Base-by-base conservation (phyloP, 2,797 vertebrate species). In the Xenentodon cancila region DNA sequence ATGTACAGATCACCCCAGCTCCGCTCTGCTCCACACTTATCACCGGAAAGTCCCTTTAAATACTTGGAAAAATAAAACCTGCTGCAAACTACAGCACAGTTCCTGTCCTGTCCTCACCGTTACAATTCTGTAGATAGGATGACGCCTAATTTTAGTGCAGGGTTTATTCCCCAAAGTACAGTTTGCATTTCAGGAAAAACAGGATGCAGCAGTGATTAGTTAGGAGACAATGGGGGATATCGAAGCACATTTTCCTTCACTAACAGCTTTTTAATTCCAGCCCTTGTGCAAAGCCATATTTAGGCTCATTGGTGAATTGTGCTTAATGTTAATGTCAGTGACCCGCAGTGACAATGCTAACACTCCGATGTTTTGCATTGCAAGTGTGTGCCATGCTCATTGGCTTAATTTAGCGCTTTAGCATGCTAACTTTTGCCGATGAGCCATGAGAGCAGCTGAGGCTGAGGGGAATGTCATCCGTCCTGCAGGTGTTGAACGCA, bases 111-210 rank as follows among this genome's bases (percentile, higher is more conserved):
- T 55, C 59, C 25, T 53, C n/a, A 16, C 52, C 18, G 44, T 59
- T 58, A 55, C 78, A 5, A 43, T 46, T 53, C 62, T 25, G 59
- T 16, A 63, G 84, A 80, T 90, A 80, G 67, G 64, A 81, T 91
- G 81, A 77, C 68, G 30, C 59, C 79, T 91, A 91, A 89, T 83
- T 89, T 86, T 92, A 92, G 80, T 67, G 5, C 0, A 0, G 8
- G 17, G 71, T 64, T 69, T 55, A 74, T 53, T 5, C 40, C 42
- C 85, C 60, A 17, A 18, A 55, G 64, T 34, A 68, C 59, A 43
- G 76, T 80, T 74, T 77, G 54, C 68, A 77, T 87, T 83, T 70
- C 81, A 82, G 64, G 75, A 65, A 68, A 53, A 76, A 34, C 48
- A 32, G 21, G 45, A 61, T 0, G 30, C 20, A 12, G 44, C 7